These are phyloP conservation scores for Mallotus villosus DNA, from an alignment of 2,797 vertebrate genomes.

Conservation along the genomic window DNA sequence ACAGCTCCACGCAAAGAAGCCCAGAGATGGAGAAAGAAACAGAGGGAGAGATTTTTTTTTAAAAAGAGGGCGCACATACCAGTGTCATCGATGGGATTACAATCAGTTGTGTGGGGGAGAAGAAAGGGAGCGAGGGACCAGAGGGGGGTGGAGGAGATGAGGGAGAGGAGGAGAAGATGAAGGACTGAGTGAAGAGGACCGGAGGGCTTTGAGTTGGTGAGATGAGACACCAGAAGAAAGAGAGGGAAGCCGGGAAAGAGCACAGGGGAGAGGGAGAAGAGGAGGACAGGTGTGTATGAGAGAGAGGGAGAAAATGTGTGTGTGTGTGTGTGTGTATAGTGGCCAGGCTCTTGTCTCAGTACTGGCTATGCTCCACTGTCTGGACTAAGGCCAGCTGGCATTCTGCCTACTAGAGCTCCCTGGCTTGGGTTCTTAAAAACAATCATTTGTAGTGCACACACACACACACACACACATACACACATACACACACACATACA, in stretches of 20 bases:
- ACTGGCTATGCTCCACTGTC: conserved; percentile 76
- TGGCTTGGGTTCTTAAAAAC: conserved; percentile 79
- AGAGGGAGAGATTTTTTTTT: neutral
- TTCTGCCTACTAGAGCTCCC: conserved; percentile 76
- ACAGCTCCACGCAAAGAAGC: too few relatives aligned
- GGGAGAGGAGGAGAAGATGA: neutral
- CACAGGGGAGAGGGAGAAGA: neutral
- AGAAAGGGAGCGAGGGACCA: neutral
- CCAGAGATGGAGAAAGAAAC: neutral
- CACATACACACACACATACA: too few relatives aligned
- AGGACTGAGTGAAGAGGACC: neutral
- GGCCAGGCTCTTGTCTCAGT: conserved; percentile 63
- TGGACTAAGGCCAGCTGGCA: conserved; percentile 92
- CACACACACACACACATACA: neutral
- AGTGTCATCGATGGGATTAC: neutral
- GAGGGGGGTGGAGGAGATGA: neutral
- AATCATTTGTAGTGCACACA: conserved; percentile 73
- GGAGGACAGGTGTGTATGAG: conserved; percentile 16
- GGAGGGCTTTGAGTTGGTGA: neutral
- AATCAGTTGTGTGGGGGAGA: neutral
- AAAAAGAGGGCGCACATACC: neutral
- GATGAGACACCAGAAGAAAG: neutral
- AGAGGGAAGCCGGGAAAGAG: neutral
- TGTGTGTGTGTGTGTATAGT: conserved; percentile 25
- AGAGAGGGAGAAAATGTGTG: conserved; percentile 36